A percentile compares a stretch with the other conserved stretches of the same genome.
Evolutionary conservation across 2,888 invertebrate species (phyloP).

Genomic region (Hydriomena furcata): DNA sequence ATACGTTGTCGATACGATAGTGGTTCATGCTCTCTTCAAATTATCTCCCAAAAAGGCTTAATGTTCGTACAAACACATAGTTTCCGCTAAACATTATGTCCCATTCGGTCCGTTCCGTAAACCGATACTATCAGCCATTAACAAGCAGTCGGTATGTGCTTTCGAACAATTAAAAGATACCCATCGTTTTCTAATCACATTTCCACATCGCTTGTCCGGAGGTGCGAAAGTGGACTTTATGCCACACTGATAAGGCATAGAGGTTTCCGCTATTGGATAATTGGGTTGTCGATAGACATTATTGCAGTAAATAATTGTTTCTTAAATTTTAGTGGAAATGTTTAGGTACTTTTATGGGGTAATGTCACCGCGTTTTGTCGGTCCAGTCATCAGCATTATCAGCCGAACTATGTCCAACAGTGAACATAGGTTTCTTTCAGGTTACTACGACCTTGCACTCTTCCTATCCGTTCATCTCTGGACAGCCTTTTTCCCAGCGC

Average conservation of each 20-base stretch:
- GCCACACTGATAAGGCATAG: conserved; percentile 24
- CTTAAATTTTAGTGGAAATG: conserved; percentile 13
- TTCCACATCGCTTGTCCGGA: conserved; percentile 45
- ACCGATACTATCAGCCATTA: conserved; percentile 28
- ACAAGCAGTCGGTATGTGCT: conserved; percentile 55
- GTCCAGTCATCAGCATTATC: too few relatives aligned
- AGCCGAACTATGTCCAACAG: too few relatives aligned
- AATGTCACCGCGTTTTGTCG: neutral
- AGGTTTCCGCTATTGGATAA: conserved; percentile 18
- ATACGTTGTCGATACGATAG: too few relatives aligned
- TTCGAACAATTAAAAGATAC: conserved; percentile 73
- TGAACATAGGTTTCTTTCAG: too few relatives aligned
- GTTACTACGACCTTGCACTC: too few relatives aligned
- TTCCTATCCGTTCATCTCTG: too few relatives aligned
- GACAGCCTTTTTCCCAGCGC: too few relatives aligned
- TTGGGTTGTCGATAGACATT: conserved; percentile 28
- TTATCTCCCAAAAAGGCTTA: conserved; percentile 18
- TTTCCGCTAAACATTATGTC: conserved; percentile 28
- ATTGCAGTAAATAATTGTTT: conserved; percentile 5
- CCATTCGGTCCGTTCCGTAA: conserved; percentile 17
- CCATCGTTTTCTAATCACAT: conserved; percentile 51
- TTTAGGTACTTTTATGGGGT: conserved; percentile 6
- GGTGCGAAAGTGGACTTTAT: conserved; percentile 31
- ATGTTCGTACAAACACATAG: neutral
- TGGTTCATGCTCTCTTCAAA: conserved; percentile 13